These are phyloP conservation scores for Ictidomys tridecemlineatus DNA, from an alignment of 2,113 vertebrate species.

Conservation along the genomic window DNA sequence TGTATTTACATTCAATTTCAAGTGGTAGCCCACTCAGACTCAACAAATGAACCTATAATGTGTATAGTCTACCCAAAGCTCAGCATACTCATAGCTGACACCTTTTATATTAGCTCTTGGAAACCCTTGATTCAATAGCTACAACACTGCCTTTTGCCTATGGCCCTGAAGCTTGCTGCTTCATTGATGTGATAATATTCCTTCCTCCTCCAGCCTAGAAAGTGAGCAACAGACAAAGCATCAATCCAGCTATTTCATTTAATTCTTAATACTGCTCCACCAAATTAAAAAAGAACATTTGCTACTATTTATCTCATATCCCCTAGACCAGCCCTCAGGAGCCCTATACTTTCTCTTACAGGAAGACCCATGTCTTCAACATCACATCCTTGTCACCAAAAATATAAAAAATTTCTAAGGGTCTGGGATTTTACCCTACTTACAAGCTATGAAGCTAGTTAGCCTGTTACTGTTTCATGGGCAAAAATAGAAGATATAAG, in stretches of 20 bases:
- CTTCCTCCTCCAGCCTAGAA: not conserved
- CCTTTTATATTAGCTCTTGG: not conserved
- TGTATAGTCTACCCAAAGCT: conserved; percentile 19
- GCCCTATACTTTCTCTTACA: not conserved
- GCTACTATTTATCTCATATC: not conserved
- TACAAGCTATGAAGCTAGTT: conserved; percentile 10
- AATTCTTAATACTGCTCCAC: not conserved
- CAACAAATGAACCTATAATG: conserved; percentile 10
- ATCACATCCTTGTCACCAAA: not conserved
- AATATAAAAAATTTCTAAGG: not conserved
- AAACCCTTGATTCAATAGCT: not conserved
- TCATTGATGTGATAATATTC: not conserved
- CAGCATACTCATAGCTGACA: not conserved
- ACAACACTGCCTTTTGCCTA: conserved; percentile 6
- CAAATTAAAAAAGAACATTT: not conserved
- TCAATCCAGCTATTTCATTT: conserved; percentile 1
- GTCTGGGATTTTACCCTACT: not conserved
- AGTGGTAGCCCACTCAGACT: conserved; percentile 14
- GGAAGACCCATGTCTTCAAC: conserved; percentile 8
- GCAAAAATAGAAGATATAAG: conserved; percentile 12
- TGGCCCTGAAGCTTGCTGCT: not conserved
- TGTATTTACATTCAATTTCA: not conserved
- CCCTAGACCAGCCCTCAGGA: not conserved
- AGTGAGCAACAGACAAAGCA: not conserved
- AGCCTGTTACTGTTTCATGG: conserved; percentile 20